Evolutionary conservation across 2,797 vertebrate species (phyloP), one percentile per base, ranked within the genome.

Genomic region (Austrolebias charrua): DNA sequence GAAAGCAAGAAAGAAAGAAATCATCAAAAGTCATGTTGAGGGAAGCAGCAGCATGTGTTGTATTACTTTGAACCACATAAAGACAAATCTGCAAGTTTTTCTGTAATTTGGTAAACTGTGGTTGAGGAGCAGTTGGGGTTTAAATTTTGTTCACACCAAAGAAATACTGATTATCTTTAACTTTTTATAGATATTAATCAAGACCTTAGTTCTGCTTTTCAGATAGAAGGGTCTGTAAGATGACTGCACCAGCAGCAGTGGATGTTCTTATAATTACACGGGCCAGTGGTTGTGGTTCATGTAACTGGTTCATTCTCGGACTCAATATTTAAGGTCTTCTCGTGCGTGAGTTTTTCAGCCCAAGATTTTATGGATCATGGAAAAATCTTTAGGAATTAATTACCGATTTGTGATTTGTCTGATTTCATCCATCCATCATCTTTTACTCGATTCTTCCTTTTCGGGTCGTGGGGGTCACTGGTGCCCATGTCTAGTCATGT

Each of bases 151-250:
- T 40, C 13, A 40, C 38, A 12, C 3, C 13, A 2, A 40, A 33
- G 31, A 33, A 40, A 40, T 40, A 40, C 12, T 40, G 38, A 40
- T 40, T 40, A 11, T 3, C 11, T 13, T 35, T 15, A 13, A 54
- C 12, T 7, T 46, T n/a, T 6, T 46, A 9, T n/a, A 35, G 56
- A 53, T 45, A 24, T 38, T 40, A 53, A 38, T 64, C 20, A 62
- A 43, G 43, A 16, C 1, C 15, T 35, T 5, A 24, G 24, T 24
- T 2, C 18, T 35, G 52, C 16, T 24, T 33, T 15, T 12, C n/a
- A 60, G 31, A 40, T 31, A 4, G 18, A 40, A 19, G 8, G 49
- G 4, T 47, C 42, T 19, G 48, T 42, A 45, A 63, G 56, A 15
- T 0, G 12, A 44, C 31, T 20, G 35, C 10, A 40, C 3, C 0